These are phyloP conservation scores for Carpatolechia fugitivella DNA, from an alignment of 2,888 invertebrate genomes.

Conservation along the genomic window DNA sequence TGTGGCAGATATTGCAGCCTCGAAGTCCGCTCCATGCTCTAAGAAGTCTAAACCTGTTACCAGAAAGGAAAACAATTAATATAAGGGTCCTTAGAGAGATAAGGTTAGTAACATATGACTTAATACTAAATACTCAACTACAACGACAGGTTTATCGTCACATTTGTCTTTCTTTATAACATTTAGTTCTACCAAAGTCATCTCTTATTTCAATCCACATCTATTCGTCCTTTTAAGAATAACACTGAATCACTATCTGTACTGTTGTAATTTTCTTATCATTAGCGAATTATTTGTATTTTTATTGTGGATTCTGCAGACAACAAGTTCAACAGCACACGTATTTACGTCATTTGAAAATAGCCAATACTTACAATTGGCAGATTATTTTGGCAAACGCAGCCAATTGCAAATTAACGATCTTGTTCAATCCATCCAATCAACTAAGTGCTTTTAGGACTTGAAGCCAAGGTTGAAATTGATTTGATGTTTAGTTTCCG, in stretches of 20 bases:
- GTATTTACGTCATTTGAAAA: background rate
- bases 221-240: background rate
- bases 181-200: slow-evolving; percentile 9
- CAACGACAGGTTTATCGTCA: slow-evolving; percentile 32
- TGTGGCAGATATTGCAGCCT: slow-evolving; percentile 84
- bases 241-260: too few relatives aligned
- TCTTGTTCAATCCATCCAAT: slow-evolving; percentile 11
- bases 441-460: background rate
- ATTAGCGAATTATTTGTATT: too few relatives aligned
- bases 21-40: slow-evolving; percentile 86
- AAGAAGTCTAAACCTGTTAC: slow-evolving; percentile 85
- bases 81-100: background rate
- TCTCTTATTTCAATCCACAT: slow-evolving; percentile 2
- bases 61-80: slow-evolving; percentile 25
- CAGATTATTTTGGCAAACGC: slow-evolving; percentile 29
- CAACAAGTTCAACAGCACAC: too few relatives aligned
- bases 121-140: slow-evolving; percentile 35
- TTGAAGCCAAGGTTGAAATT: background rate
- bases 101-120: background rate
- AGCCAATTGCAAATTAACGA: slow-evolving; percentile 21
- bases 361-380: slow-evolving; percentile 27
- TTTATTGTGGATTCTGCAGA: background rate
- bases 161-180: background rate
- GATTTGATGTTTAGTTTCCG: background rate
- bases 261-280: too few relatives aligned